A percentile compares a stretch with the other conserved stretches of the same genome.
phyloP scores from a whole-genome alignment of 2,113 vertebrate genomes.

The Haemorhous mexicanus region DNA sequence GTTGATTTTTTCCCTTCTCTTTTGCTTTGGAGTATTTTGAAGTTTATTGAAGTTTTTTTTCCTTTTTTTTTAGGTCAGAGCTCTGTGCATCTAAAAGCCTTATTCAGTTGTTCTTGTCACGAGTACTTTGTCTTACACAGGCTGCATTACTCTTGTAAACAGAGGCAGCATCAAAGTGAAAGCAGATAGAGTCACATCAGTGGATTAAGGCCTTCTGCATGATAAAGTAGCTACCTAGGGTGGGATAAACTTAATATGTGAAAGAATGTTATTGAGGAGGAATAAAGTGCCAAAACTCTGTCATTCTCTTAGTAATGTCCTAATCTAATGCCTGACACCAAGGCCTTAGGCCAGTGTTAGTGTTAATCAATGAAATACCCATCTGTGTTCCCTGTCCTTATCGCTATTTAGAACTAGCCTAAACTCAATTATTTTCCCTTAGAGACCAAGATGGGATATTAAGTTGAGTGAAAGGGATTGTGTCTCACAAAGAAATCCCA shows the following conservation, averaged over 20 bases:
- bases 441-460: conserved; percentile 98
- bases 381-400: conserved; percentile 96
- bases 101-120: conserved; percentile 95
- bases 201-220: conserved; percentile 99
- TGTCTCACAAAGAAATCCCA: conserved; percentile 85
- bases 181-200: conserved; percentile 95
- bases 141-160: conserved; percentile 89
- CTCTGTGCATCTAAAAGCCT: conserved; percentile 88
- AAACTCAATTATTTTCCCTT: conserved; percentile 99
- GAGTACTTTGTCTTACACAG: conserved; percentile 98
- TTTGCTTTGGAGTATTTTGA: conserved; percentile 65
- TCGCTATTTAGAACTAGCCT: conserved; percentile 99
- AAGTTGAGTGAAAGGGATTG: conserved; percentile 94
- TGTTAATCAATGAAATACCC: conserved; percentile 97
- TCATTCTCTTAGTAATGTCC: conserved; percentile 98
- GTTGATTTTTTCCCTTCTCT: conserved; percentile 57
- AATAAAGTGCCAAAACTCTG: conserved; percentile 99
- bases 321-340: conserved; percentile 98
- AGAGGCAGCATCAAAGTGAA: conserved; percentile 93
- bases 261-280: conserved; percentile 99
- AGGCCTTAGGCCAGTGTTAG: conserved; percentile 92
- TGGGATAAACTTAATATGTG: conserved; percentile 99
- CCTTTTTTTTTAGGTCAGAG: conserved; percentile 79
- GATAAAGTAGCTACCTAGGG: conserved; percentile 99
- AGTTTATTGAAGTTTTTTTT: conserved; percentile 68